Conservation (phyloP, 2,113 vertebrate genomes). For the Bos indicus region DNA sequence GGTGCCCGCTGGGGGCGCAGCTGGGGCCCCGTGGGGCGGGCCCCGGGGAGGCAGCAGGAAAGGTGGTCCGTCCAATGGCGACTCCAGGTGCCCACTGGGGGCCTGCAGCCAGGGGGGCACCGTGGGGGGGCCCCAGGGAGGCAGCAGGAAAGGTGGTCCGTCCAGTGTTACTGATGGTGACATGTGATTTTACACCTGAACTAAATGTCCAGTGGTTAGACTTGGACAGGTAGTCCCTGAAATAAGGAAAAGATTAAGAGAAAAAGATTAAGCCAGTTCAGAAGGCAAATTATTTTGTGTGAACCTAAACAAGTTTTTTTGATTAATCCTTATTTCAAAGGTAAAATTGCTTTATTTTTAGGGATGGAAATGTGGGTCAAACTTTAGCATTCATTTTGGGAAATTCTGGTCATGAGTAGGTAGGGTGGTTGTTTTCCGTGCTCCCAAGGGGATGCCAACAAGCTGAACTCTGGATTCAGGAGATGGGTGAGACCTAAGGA, state of each 20-base stretch:
- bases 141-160: fast-evolving
- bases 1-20: too few relatives aligned
- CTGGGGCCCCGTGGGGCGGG: too few relatives aligned
- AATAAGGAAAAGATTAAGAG: not conserved
- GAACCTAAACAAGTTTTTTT: not conserved
- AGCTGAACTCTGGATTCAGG: not conserved
- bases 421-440: not conserved
- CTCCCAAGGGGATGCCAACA: too few relatives aligned
- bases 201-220: not conserved
- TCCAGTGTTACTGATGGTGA: fast-evolving
- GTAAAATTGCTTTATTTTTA: not conserved
- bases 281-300: not conserved
- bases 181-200: not conserved
- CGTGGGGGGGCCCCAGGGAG: fast-evolving
- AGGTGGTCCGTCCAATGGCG: too few relatives aligned
- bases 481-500: not conserved
- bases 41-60: too few relatives aligned
- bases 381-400: fast-evolving
- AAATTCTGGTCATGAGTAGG: not conserved
- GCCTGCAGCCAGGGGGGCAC: too few relatives aligned
- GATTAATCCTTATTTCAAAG: not conserved
- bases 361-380: not conserved
- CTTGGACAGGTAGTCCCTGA: not conserved
- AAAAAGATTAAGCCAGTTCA: not conserved
- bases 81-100: too few relatives aligned